A percentile compares a stretch with the other conserved stretches of the same genome.
Conservation (phyloP, 2,113 vertebrate species). For the Oenanthe oenanthe region DNA sequence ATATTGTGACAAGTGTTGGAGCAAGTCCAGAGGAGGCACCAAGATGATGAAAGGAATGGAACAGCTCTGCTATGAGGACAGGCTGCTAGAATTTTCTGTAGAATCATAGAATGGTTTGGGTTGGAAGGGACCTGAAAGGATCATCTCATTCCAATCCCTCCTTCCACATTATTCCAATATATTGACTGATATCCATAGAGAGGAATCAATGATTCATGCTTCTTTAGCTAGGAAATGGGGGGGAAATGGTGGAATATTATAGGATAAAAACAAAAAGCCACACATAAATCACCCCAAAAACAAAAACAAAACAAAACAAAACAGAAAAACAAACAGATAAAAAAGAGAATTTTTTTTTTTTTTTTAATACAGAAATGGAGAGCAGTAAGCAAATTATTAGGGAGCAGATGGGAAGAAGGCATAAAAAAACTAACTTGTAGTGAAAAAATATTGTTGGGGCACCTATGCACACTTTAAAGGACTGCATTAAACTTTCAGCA, state of each 20-base stretch:
- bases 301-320: neutral
- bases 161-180: neutral
- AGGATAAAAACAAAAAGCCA: neutral
- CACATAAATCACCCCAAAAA: neutral
- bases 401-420: neutral
- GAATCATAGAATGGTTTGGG: neutral
- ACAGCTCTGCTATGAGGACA: neutral
- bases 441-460: neutral
- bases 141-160: neutral
- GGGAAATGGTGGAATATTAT: neutral
- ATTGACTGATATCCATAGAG: neutral
- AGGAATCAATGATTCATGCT: neutral
- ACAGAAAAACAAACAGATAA: neutral
- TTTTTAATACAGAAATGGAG: neutral
- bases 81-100: rapidly evolving
- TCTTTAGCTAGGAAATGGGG: neutral
- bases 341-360: neutral
- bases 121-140: neutral
- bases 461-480: neutral
- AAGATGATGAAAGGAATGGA: neutral
- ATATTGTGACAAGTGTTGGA: neutral
- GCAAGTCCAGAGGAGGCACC: neutral
- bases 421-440: neutral
- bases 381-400: neutral
- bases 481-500: neutral